phyloP scores from a whole-genome alignment of 2,113 vertebrate species.

The Notarius lentiginosus region DNA sequence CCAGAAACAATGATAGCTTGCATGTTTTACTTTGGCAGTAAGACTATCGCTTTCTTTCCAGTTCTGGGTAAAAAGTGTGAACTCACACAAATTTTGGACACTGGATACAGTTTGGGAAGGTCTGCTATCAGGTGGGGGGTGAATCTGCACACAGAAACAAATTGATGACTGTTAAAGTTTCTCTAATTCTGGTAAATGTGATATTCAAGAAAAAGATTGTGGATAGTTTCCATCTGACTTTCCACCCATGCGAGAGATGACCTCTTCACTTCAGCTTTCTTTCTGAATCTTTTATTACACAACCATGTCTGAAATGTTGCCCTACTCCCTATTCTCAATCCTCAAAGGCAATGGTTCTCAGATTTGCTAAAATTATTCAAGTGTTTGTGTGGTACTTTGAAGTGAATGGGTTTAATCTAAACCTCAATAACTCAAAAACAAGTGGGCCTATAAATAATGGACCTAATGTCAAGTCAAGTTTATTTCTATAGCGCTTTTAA shows the following conservation, averaged over 20 bases:
- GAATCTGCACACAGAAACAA: conserved; percentile 17
- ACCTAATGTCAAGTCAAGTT: too few relatives aligned
- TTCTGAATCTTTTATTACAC: not conserved
- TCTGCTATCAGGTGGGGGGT: not conserved
- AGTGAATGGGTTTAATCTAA: not conserved
- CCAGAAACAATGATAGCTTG: conserved; percentile 40
- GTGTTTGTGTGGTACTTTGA: not conserved
- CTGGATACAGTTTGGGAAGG: not conserved
- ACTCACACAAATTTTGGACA: not conserved
- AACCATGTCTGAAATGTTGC: not conserved
- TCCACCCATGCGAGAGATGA: not conserved
- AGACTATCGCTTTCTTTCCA: not conserved
- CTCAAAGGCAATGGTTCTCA: not conserved
- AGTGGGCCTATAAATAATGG: too few relatives aligned
- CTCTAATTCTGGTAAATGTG: not conserved
- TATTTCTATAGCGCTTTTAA: too few relatives aligned
- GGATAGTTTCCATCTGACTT: not conserved
- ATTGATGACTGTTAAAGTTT: conserved; percentile 13
- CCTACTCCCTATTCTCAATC: not conserved
- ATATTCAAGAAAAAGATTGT: not conserved
- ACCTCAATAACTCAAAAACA: too few relatives aligned
- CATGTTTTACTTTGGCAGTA: conserved; percentile 16
- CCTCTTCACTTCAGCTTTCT: not conserved
- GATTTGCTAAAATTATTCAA: not conserved
- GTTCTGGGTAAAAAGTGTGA: conserved; percentile 11